These are phyloP conservation scores for Orgyia antiqua DNA, from an alignment of 2,888 invertebrate genomes.

Conservation along the genomic window DNA sequence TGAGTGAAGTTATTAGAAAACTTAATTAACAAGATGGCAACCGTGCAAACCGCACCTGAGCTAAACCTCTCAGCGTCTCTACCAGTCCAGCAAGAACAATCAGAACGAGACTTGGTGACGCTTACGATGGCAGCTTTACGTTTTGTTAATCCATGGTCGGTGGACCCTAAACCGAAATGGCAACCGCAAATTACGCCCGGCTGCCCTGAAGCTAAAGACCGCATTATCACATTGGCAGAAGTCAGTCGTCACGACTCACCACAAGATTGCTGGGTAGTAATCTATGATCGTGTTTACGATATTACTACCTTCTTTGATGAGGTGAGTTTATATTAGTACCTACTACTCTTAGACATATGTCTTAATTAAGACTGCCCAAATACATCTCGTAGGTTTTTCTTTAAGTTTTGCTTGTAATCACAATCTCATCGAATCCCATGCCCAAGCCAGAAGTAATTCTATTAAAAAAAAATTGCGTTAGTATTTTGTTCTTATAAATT, in stretches of 20 bases:
- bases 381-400: background rate
- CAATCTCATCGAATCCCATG: too few relatives aligned
- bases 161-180: slow-evolving; percentile 44
- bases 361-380: background rate
- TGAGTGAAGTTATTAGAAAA: slow-evolving; percentile 12
- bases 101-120: slow-evolving; percentile 59
- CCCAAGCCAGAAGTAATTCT: too few relatives aligned
- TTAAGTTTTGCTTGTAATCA: too few relatives aligned
- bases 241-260: slow-evolving; percentile 85
- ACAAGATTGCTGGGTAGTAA: slow-evolving; percentile 90
- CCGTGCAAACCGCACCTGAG: slow-evolving; percentile 55
- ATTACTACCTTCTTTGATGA: slow-evolving; percentile 85
- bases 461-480: background rate
- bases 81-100: slow-evolving; percentile 47
- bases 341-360: too few relatives aligned
- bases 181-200: slow-evolving; percentile 41
- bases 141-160: slow-evolving; percentile 62
- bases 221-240: slow-evolving; percentile 83
- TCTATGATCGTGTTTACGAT: slow-evolving; percentile 92
- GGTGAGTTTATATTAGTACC: slow-evolving; percentile 55
- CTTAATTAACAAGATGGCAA: slow-evolving; percentile 47
- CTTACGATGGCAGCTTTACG: slow-evolving; percentile 71
- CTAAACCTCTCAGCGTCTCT: slow-evolving; percentile 50
- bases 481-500: background rate
- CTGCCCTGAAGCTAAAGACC: slow-evolving; percentile 55